These are phyloP conservation scores for Taxidea taxus DNA, from an alignment of 2,113 vertebrate species.

Conservation along the genomic window DNA sequence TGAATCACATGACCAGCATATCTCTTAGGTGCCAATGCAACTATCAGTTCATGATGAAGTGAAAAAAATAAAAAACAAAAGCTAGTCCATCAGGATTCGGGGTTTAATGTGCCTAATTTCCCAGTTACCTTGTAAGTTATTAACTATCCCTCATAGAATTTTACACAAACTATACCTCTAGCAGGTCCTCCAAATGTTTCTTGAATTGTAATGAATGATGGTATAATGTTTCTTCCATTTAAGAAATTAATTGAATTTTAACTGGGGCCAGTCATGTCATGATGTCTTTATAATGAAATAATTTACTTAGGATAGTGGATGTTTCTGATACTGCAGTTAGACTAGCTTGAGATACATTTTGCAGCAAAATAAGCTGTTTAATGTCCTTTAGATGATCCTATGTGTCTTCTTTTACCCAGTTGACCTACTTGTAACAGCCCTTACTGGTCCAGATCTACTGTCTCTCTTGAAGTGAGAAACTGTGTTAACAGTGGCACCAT, in stretches of 20 bases:
- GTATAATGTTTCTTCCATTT: constrained; percentile 3
- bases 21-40: background rate
- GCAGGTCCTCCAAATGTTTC: background rate
- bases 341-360: background rate
- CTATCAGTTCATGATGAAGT: background rate
- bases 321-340: background rate
- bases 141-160: background rate
- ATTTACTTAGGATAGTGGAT: background rate
- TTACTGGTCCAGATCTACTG: background rate
- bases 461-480: background rate
- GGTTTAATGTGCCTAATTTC: background rate
- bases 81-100: background rate
- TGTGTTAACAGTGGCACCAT: background rate
- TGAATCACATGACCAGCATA: background rate
- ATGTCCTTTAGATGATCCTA: background rate
- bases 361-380: background rate
- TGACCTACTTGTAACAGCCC: background rate
- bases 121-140: background rate
- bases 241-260: constrained; percentile 52
- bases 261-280: background rate
- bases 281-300: constrained; percentile 14
- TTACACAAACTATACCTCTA: background rate
- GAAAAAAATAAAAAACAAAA: background rate
- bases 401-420: background rate
- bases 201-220: background rate